Conservation (phyloP, 2,113 vertebrate genomes). For the Lates calcarifer region DNA sequence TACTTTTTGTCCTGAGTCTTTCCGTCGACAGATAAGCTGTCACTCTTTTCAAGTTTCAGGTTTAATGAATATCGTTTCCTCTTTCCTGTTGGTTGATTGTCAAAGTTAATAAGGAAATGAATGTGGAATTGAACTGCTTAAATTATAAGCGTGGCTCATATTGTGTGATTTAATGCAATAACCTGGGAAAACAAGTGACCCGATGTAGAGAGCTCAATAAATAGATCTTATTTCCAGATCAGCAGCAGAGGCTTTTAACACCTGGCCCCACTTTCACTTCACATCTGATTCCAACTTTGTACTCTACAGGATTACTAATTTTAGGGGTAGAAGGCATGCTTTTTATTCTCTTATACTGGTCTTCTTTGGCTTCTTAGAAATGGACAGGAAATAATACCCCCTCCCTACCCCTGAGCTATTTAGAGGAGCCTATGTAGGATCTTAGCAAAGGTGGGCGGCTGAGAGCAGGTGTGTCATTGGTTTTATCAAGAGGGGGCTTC, state of each 20-base stretch:
- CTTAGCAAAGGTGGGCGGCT: constrained; percentile 40
- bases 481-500: constrained; percentile 36
- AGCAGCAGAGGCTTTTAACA: constrained; percentile 17
- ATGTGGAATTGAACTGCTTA: not conserved
- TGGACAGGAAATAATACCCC: constrained; percentile 37
- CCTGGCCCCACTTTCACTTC: constrained; percentile 22
- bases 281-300: constrained; percentile 6
- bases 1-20: not conserved
- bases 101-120: not conserved
- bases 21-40: not conserved
- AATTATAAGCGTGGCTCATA: not conserved
- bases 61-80: too few relatives aligned
- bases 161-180: constrained; percentile 11
- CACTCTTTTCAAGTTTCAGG: not conserved
- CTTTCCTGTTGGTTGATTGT: not conserved
- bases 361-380: constrained; percentile 32
- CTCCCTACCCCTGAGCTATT: constrained; percentile 19
- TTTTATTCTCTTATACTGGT: constrained; percentile 27
- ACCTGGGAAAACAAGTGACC: constrained; percentile 12
- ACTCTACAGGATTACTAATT: constrained; percentile 23
- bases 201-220: constrained; percentile 9
- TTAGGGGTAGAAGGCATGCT: constrained; percentile 17
- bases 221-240: constrained; percentile 21
- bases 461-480: constrained; percentile 50
- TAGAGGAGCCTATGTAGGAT: constrained; percentile 48